Base-by-base conservation (phyloP, 2,113 vertebrate species). In the Rousettus leschenaultii region DNA sequence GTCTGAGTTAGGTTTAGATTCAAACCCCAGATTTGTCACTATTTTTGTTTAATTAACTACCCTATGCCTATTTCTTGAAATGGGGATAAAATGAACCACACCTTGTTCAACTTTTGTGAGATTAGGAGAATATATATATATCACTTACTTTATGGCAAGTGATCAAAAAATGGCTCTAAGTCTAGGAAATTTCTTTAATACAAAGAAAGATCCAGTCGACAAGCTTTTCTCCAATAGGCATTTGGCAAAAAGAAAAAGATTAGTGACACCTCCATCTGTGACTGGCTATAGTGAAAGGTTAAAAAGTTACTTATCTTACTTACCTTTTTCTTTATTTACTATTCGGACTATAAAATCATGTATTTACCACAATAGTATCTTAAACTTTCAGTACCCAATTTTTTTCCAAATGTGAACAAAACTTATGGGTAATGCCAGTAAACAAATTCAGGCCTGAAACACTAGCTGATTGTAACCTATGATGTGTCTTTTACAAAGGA, bases 161-260 rank as follows among this genome's bases (percentile, higher is more conserved):
- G 24, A 61, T 70, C 40, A 35, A 90, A 53, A 87, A 68, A 75
- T 51, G 53, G 66, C 14, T 82, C 33, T 18, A 80, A 95, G 30
- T 57, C 63, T 74, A 83, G 19, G 26, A 88, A 51, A 85, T 63
- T 59, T 91, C 86, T 87, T 95, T 74, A 83, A 87, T 53, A 91
- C 35, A 91, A 75, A 77, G 48, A 65, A 75, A 91, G n/a, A 91
- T 87, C 45, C 40, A 90, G 18, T 22, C 86, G 38, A 90, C 30
- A 91, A 91, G 21, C 8, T 96, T 70, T 80, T 80, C 43, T 92
- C 45, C 53, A 90, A 90, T 0, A 86, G 38, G 12, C 66, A 83
- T 51, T 38, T 92, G 51, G 40, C 33, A 80, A 95, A 79, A 94
- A 87, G 53, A 93, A 96, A 95, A 87, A 51, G 33, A 83, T 78